A percentile compares a stretch with the other conserved stretches of the same genome.
Conservation (phyloP, 2,888 invertebrate species). For the Dendrolimus pini region DNA sequence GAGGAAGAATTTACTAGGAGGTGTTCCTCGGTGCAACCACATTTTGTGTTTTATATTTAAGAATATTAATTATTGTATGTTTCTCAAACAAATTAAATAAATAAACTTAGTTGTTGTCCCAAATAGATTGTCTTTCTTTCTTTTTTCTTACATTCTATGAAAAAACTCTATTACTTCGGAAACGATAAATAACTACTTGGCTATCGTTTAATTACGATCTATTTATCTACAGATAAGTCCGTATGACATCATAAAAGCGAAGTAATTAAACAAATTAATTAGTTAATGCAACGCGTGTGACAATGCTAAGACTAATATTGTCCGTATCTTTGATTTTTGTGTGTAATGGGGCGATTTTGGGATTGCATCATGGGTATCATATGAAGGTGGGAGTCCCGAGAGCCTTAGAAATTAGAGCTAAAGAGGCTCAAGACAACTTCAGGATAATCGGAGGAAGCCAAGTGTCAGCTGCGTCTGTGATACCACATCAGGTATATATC, state of each 20-base stretch:
- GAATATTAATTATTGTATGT: no score
- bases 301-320: conserved; percentile 1
- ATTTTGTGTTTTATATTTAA: no score
- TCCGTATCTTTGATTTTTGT: conserved; percentile 14
- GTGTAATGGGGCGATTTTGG: conserved; percentile 9
- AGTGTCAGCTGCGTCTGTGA: conserved; percentile 21
- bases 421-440: conserved; percentile 13
- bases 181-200: no score
- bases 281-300: neutral
- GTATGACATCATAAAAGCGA: neutral
- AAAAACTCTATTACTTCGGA: no score
- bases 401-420: conserved; percentile 23
- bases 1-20: no score
- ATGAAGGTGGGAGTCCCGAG: conserved; percentile 36
- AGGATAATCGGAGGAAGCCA: conserved; percentile 44
- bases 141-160: no score
- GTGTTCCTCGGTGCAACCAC: no score
- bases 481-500: conserved; percentile 40
- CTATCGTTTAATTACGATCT: neutral
- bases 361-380: conserved; percentile 32
- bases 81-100: no score
- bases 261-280: neutral
- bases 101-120: no score
- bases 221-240: neutral
- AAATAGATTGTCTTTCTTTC: no score